phyloP scores from a whole-genome alignment of 2,888 invertebrate species.

The Lottia scabra region DNA sequence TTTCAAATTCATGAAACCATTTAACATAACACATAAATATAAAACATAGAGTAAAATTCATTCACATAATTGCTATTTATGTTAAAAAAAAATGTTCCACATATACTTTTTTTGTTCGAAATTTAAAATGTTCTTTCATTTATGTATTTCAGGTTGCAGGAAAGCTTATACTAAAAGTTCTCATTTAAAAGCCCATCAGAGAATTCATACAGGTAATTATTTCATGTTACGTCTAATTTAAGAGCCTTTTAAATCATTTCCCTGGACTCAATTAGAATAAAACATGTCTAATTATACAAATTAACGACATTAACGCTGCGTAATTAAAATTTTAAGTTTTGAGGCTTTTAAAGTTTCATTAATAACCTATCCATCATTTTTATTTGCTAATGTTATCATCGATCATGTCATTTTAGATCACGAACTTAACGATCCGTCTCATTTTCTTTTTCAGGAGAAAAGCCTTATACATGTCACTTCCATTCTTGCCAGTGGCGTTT shows the following conservation, averaged over 20 bases:
- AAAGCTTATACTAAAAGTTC: conserved; percentile 99
- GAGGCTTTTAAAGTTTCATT: too few relatives aligned
- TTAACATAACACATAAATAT: too few relatives aligned
- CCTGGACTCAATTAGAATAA: neutral
- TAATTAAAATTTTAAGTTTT: neutral
- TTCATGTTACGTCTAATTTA: neutral
- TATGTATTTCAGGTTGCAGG: conserved; percentile 83
- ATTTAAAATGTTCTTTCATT: conserved; percentile 15
- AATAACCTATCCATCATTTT: too few relatives aligned
- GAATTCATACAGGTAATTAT: conserved; percentile 93
- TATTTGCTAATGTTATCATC: too few relatives aligned
- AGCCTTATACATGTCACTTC: conserved; percentile 74
- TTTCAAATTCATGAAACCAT: too few relatives aligned
- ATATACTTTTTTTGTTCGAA: neutral
- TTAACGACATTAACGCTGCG: neutral
- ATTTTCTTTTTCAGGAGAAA: conserved; percentile 69
- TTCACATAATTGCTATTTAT: too few relatives aligned
- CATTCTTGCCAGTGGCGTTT: conserved; percentile 74
- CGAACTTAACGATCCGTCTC: neutral
- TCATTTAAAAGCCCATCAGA: conserved; percentile 96
- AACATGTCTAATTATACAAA: neutral
- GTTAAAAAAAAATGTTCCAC: too few relatives aligned
- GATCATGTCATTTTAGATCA: too few relatives aligned
- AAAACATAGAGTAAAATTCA: too few relatives aligned
- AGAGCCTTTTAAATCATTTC: neutral